phyloP scores from a whole-genome alignment of 2,113 vertebrate species.

The Potamarius usumacintae region DNA sequence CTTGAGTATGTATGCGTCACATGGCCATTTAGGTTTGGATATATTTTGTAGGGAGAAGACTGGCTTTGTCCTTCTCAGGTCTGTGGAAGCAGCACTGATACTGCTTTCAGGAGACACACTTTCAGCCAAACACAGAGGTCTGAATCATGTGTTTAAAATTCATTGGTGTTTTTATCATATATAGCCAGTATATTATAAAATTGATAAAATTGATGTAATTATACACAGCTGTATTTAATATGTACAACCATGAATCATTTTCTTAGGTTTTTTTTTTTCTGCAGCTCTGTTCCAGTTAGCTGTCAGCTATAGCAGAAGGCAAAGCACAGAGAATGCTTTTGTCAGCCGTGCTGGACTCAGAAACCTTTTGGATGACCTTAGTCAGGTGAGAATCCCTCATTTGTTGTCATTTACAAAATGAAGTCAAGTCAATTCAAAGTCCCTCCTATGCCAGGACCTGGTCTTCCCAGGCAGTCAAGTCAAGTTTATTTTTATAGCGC shows the following conservation, averaged over 20 bases:
- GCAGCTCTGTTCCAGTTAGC: constrained; percentile 77
- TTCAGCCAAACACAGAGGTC: constrained; percentile 79
- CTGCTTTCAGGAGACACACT: constrained; percentile 76
- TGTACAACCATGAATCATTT: neutral
- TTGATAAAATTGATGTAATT: neutral
- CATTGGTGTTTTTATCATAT: neutral
- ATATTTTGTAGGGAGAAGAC: constrained; percentile 61
- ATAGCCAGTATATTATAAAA: neutral
- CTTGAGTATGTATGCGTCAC: neutral
- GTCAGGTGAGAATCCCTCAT: constrained; percentile 69
- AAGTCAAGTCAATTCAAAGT: too few species aligned
- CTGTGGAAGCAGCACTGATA: constrained; percentile 70
- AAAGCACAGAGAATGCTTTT: constrained; percentile 28
- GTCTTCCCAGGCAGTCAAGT: too few species aligned
- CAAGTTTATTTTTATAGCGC: too few species aligned
- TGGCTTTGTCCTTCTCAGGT: constrained; percentile 63
- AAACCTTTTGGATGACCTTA: constrained; percentile 77
- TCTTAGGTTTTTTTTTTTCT: neutral
- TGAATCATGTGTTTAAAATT: neutral
- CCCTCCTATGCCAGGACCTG: too few species aligned
- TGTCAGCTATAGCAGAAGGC: constrained; percentile 49
- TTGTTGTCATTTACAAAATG: neutral
- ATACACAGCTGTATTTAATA: neutral
- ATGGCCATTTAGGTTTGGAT: neutral
- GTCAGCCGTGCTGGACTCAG: constrained; percentile 73